Percentiles rank a stretch among this genome's conserved stretches.
These are phyloP conservation scores for Busseola fusca DNA, from an alignment of 2,888 invertebrate genomes.

Conservation along the genomic window DNA sequence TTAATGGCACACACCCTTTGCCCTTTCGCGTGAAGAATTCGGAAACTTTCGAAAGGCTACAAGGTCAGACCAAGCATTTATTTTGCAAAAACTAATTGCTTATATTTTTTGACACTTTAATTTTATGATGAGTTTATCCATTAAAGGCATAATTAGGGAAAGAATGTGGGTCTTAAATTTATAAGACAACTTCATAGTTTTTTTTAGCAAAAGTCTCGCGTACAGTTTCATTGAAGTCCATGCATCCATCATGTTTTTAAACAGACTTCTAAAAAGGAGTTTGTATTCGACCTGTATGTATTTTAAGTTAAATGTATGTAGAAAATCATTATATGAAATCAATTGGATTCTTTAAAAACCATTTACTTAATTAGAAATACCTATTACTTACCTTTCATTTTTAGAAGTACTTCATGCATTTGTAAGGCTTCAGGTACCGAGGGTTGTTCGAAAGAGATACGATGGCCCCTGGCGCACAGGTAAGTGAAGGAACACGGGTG, in stretches of 20 bases:
- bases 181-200: slow-evolving; percentile 18
- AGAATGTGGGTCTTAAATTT: slow-evolving; percentile 6
- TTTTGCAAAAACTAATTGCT: slow-evolving; percentile 56
- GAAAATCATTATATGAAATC: neutral
- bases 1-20: slow-evolving; percentile 61
- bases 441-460: too few species aligned
- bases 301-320: neutral
- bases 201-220: neutral
- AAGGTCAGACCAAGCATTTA: slow-evolving; percentile 54
- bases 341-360: too few species aligned
- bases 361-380: neutral
- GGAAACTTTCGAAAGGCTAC: slow-evolving; percentile 48
- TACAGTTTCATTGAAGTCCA: neutral
- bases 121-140: slow-evolving; percentile 27
- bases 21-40: slow-evolving; percentile 53
- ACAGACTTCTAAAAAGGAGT: too few species aligned
- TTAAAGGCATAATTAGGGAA: slow-evolving; percentile 18
- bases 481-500: too few species aligned
- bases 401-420: neutral
- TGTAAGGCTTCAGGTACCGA: slow-evolving; percentile 9
- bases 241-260: neutral
- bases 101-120: slow-evolving; percentile 56
- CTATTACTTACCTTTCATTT: neutral
- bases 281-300: too few species aligned
- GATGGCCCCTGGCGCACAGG: too few species aligned